Percentiles rank a stretch among this genome's conserved stretches.
phyloP scores from a whole-genome alignment of 2,797 vertebrate species.

The Urophycis tenuis region DNA sequence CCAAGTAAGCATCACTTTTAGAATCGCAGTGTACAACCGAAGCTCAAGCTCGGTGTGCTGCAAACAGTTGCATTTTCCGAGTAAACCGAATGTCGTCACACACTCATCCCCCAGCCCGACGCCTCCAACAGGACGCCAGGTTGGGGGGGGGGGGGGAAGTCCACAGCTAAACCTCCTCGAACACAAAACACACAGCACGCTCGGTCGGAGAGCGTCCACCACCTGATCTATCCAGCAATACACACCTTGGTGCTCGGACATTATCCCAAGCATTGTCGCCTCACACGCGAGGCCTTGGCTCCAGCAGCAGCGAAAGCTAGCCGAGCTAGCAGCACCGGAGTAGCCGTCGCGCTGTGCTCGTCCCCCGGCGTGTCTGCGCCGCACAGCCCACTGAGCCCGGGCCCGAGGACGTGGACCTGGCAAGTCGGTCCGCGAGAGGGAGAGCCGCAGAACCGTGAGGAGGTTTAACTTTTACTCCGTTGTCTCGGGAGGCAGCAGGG shows the following conservation, averaged over 20 bases:
- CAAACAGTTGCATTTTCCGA: background rate
- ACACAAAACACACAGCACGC: background rate
- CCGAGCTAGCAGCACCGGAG: conserved; percentile 59
- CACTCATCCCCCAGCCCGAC: background rate
- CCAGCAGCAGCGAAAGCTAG: conserved; percentile 56
- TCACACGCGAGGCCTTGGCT: conserved; percentile 63
- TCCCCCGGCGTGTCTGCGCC: conserved; percentile 63
- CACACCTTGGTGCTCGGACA: conserved; percentile 81
- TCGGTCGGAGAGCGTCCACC: background rate
- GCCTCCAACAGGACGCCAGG: background rate
- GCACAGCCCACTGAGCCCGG: conserved; percentile 15
- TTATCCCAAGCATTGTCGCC: conserved; percentile 82
- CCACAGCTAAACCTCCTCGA: background rate
- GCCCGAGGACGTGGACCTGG: conserved; percentile 5
- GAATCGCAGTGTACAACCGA: background rate
- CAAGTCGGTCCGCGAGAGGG: background rate
- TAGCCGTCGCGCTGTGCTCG: conserved; percentile 57
- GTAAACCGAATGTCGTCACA: background rate
- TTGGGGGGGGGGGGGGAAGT: too few species aligned
- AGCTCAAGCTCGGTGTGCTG: background rate
- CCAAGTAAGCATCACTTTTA: background rate
- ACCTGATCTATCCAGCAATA: background rate
- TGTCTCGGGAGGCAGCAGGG: conserved; percentile 19
- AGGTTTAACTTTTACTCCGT: too few species aligned
- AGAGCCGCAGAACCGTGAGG: too few species aligned